Conservation (phyloP, 2,113 vertebrate genomes). For the Marmota monax region DNA sequence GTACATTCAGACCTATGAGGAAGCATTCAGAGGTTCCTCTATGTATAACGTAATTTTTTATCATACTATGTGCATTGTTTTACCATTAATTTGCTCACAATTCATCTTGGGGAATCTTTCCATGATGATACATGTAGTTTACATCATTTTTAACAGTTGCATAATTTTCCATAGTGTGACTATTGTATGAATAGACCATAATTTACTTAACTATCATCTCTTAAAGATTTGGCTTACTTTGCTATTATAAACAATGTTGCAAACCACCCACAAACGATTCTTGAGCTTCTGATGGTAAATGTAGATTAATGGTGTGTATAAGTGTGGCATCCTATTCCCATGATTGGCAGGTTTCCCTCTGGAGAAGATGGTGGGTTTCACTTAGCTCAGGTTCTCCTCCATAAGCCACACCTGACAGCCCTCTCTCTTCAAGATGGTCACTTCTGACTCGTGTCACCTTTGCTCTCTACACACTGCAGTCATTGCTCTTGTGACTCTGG, state of each 20-base stretch:
- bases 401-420: neutral
- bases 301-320: neutral
- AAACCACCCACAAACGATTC: neutral
- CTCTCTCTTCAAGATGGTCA: neutral
- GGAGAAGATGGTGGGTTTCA: neutral
- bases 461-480: neutral
- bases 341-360: neutral
- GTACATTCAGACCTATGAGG: neutral
- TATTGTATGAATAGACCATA: neutral
- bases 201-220: neutral
- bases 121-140: neutral
- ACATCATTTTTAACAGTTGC: neutral
- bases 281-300: neutral
- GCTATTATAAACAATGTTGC: neutral
- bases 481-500: neutral
- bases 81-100: neutral
- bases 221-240: slow-evolving; percentile 26
- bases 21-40: neutral
- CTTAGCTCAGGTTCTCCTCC: neutral
- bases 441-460: neutral
- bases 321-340: neutral
- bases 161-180: neutral
- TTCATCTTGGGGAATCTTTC: neutral
- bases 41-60: neutral
- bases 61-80: neutral